Base-by-base conservation (phyloP, 1,140 invertebrate genomes). In the Pomacea maculata region DNA sequence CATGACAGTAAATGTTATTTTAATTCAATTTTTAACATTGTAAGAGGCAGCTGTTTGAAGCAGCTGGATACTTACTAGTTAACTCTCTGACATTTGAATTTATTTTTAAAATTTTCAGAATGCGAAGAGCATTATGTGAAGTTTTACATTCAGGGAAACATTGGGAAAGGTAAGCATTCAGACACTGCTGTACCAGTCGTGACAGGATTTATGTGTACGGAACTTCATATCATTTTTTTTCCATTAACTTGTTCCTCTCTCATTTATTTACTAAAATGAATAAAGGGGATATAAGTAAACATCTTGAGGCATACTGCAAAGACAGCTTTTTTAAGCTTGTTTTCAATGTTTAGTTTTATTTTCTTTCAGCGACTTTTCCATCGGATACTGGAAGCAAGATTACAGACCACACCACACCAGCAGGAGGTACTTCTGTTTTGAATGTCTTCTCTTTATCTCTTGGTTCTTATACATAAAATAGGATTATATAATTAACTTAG, bases 121-220 rank as follows among this genome's bases (percentile, higher is more conserved):
- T 96, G 96, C 83, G 96, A 96, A 93, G 95, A 98, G 89, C 96
- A 98, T 92, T 98, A 98, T 88, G 95, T 96, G 83, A 94, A 94
- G 65, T 94, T 96, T 87, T 98, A 96, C 91, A 93, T 99, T 21
- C 94, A 96, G 86, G 97, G 97, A 52, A 96, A 94, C 83, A 96
- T 98, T 86, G 97, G 97, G 34, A 94, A 94, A 61, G 57, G 57
- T 61, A 61, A 17, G 57, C 57, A 61, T 61, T 14, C 1, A 61
- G 15, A 11, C 15, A 17, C 15, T 14, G 57, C 57, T 6, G 57
- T 61, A 17, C 9, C 57, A 61, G 57, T 61, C 4, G 57, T 61
- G 15, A 17, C 5, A 8, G 11, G 11, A 61, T 61, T 61, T 61
- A 61, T 14, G 11, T 61, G 9, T 61, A 8, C 8, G 5, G 34